Evolutionary conservation across 1,140 invertebrate species (phyloP), one percentile per base, ranked within the genome.

Genomic region (Leptinotarsa undecemlineata): DNA sequence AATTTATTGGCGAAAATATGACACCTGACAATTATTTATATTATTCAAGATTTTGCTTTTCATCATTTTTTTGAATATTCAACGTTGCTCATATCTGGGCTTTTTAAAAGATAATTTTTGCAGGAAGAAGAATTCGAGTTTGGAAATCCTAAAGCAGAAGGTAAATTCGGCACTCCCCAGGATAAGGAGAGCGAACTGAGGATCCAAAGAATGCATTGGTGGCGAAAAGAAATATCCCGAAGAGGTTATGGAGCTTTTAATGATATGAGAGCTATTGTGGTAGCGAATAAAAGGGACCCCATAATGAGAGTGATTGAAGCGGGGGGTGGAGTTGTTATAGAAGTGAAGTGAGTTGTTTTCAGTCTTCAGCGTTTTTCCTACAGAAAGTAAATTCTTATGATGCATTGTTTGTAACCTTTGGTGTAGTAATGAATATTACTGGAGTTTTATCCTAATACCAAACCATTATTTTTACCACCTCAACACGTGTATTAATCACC

Each of bases 81-180:
- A 42, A 42, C 6, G 8, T 42, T 42, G 8, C 33, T 11, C 8
- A 42, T 42, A 42, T 42, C 33, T 42, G 8, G 33, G 8, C 33
- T 42, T 42, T 42, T 2, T 42, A 42, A 42, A 42, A 42, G 33
- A 42, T 42, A 11, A 0, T 42, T 42, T 42, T 42, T 21, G 4
- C 79, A 95, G 91, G 94, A 96, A 82, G 91, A 93, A 78, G 85
- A 89, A 5, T 94, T 87, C 84, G 93, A 94, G 83, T 94, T 91
- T 89, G 93, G 92, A 1, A 94, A 93, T 83, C 90, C 91, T 0
- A 83, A 85, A 74, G 89, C 90, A 17, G 78, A 84, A 17, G 82
- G 84, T 26, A 83, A 88, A 1, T 89, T 90, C 0, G 62, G 82
- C 17, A 75, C 79, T 0, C 75, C 88, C 47, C 77, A 69, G 3